A percentile compares a stretch with the other conserved stretches of the same genome.
These are phyloP conservation scores for Grammomys dolichurus DNA, from an alignment of 2,113 vertebrate genomes.

Conservation along the genomic window DNA sequence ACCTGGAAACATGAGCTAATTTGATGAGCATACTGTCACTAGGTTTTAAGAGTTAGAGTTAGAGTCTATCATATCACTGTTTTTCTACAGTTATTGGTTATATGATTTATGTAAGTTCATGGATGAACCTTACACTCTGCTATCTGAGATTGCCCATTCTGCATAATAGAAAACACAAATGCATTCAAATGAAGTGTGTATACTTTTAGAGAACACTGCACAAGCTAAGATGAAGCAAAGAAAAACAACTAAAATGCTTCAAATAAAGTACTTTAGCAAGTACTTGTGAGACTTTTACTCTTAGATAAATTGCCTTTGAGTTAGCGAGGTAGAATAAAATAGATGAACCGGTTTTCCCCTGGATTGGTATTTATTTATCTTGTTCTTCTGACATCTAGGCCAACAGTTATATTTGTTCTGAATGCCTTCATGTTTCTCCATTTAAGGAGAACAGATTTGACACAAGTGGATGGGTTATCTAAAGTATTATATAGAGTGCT, in stretches of 20 bases:
- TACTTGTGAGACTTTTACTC: constrained; percentile 61
- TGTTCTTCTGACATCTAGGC: constrained; percentile 57
- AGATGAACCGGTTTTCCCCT: constrained; percentile 55
- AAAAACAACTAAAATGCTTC: constrained; percentile 47
- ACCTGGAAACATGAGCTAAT: constrained; percentile 21
- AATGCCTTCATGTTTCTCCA: constrained; percentile 26
- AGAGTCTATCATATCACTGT: background rate
- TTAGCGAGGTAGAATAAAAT: constrained; percentile 52
- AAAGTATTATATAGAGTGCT: background rate
- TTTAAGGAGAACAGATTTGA: constrained; percentile 29
- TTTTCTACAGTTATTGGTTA: constrained; percentile 51
- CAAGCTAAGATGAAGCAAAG: constrained; percentile 36
- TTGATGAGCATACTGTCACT: background rate
- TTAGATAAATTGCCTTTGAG: constrained; percentile 61
- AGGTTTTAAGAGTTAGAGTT: background rate
- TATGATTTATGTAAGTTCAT: constrained; percentile 28
- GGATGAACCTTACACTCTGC: constrained; percentile 3
- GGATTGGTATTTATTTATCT: constrained; percentile 65
- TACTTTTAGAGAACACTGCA: constrained; percentile 25
- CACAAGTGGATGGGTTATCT: constrained; percentile 45
- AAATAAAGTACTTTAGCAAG: constrained; percentile 57
- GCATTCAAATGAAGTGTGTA: constrained; percentile 52
- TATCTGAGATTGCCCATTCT: constrained; percentile 3
- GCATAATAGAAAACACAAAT: constrained; percentile 39
- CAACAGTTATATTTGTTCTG: constrained; percentile 54